A percentile compares a stretch with the other conserved stretches of the same genome.
phyloP scores from a whole-genome alignment of 2,113 vertebrate genomes.

The Macrotus californicus region DNA sequence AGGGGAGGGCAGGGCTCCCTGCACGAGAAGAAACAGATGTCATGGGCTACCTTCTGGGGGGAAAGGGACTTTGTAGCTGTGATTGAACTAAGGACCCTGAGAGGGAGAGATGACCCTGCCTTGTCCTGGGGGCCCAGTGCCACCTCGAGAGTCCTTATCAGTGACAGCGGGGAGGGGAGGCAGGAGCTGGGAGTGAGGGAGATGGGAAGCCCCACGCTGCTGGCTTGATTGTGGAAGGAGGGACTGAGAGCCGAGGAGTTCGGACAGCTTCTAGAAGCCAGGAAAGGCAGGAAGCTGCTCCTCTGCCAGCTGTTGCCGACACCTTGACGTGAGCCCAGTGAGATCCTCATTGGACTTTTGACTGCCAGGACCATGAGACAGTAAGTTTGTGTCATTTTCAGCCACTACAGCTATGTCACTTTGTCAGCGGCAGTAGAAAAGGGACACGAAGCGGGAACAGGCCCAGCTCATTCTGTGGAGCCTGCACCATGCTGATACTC shows the following conservation, averaged over 20 bases:
- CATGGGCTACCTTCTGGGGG: neutral
- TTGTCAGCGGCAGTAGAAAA: neutral
- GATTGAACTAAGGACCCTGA: neutral
- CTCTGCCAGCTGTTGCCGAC: no score
- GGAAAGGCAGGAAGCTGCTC: neutral
- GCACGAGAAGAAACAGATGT: neutral
- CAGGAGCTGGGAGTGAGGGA: neutral
- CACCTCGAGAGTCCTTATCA: neutral
- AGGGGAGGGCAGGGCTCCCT: neutral
- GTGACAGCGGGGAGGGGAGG: neutral
- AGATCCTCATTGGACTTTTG: neutral
- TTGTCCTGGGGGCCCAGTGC: no score
- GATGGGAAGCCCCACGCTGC: neutral
- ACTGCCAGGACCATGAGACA: neutral
- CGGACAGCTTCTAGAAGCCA: neutral
- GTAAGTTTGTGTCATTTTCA: neutral
- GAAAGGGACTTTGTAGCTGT: neutral
- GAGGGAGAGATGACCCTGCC: neutral
- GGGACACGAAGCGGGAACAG: neutral
- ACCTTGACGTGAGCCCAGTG: neutral
- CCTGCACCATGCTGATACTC: neutral
- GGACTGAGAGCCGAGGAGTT: neutral
- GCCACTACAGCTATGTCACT: neutral
- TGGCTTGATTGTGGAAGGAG: neutral
- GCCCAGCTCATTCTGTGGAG: neutral